Base-by-base conservation (phyloP, 2,797 vertebrate species). In the Acanthurus leucopareius region DNA sequence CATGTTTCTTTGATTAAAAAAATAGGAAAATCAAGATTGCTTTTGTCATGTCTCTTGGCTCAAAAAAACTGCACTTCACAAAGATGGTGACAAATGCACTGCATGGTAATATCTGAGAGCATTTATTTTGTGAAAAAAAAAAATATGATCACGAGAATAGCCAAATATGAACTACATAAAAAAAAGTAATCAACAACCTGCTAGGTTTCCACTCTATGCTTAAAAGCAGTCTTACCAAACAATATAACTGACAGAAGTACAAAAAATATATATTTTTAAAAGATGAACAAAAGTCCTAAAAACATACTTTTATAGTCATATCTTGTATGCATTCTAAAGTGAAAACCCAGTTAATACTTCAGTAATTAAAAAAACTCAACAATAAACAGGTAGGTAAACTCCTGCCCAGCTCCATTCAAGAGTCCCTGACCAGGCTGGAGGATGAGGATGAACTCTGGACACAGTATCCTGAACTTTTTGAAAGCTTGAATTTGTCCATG, bases 61-160 rank as follows among this genome's bases (percentile, higher is more conserved):
- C 69, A 35, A 69, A 7, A 73, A 61, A 57, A 56, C 35, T 60
- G 47, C 32, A 57, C 38, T 40, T 66, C 7, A 20, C 35, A 53
- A 62, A 6, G 48, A 74, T 69, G 32, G 57, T 84, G 59, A 87
- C 72, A 84, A 86, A 82, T 38, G 58, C 68, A 75, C 66, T 69
- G 58, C 52, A 68, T 38, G 15, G 66, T 91, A 92, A 96, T 94
- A 95, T 95, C 96, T 97, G 96, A 94, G 88, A 96, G 96, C 94
- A 93, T 97, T 97, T 97, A 96, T 97, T 97, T 95, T 96, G 95
- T 96, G 95, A 92, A 94, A 95, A 94, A 96, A 88, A 82, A 96
- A 96, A 97, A 96, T 96, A 96, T 95, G 95, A 95, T 93, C 88
- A 81, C 76, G 95, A 93, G 94, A 92, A 95, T 95, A 80, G 90